phyloP scores from a whole-genome alignment of 2,113 vertebrate genomes.

The Centrocercus urophasianus region DNA sequence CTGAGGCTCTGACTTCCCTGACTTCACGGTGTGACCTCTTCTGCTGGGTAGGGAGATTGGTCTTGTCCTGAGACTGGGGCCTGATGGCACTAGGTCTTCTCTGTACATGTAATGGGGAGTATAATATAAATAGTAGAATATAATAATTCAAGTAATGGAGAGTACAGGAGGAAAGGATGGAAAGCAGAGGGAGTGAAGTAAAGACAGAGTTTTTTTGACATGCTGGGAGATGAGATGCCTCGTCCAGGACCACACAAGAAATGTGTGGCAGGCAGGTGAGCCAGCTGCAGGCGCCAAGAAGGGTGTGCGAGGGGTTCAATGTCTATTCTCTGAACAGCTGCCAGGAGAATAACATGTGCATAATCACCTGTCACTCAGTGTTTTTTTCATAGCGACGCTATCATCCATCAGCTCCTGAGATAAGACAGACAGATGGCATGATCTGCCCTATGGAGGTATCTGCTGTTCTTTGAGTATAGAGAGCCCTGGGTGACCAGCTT shows the following conservation, averaged over 20 bases:
- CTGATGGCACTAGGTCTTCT: neutral
- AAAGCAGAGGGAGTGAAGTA: neutral
- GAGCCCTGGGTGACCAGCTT: neutral
- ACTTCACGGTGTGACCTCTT: neutral
- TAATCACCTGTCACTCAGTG: neutral
- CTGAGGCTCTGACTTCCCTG: neutral
- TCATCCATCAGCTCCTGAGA: neutral
- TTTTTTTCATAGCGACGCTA: neutral
- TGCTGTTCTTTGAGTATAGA: neutral
- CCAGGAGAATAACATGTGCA: neutral
- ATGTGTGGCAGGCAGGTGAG: neutral
- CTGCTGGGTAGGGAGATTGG: fast-evolving
- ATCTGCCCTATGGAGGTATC: neutral
- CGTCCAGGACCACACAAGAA: neutral
- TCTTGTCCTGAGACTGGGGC: neutral
- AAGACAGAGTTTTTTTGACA: neutral
- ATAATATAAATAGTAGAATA: too few species aligned
- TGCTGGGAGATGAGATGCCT: neutral
- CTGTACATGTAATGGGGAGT: neutral
- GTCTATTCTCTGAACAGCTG: neutral
- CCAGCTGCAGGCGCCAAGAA: fast-evolving
- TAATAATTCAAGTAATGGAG: neutral
- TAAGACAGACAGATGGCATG: neutral
- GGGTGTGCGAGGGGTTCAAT: neutral
- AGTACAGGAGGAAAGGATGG: neutral